These are phyloP conservation scores for Empidonax traillii DNA, from an alignment of 2,113 vertebrate species.

Conservation along the genomic window DNA sequence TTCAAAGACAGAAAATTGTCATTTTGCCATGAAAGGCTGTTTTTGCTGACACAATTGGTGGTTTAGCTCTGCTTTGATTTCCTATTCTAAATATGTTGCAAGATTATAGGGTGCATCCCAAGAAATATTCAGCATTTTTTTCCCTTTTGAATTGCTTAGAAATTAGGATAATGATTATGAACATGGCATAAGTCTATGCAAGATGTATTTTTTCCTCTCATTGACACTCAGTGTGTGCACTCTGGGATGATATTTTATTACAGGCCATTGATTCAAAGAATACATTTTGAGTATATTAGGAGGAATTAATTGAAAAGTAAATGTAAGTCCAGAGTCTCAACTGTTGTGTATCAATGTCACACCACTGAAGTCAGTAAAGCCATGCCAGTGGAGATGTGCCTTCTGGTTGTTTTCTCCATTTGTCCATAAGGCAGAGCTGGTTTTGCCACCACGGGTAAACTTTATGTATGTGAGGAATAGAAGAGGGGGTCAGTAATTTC, in stretches of 20 bases:
- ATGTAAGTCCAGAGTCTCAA: neutral
- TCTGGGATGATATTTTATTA: slow-evolving; percentile 3
- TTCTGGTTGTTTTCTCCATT: neutral
- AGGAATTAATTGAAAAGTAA: neutral
- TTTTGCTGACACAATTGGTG: slow-evolving; percentile 62
- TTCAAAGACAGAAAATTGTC: slow-evolving; percentile 66
- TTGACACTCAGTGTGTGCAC: neutral
- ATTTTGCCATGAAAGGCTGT: slow-evolving; percentile 61
- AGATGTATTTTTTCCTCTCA: neutral
- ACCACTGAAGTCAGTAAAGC: neutral
- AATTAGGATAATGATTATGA: slow-evolving; percentile 51
- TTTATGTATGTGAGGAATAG: neutral
- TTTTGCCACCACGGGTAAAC: neutral
- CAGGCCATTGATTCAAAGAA: neutral
- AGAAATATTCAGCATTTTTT: slow-evolving; percentile 58
- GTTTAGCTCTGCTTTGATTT: slow-evolving; percentile 57
- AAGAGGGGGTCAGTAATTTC: neutral
- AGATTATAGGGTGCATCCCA: slow-evolving; percentile 63
- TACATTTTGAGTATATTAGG: slow-evolving; percentile 3
- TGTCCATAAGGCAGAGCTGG: neutral
- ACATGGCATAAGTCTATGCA: neutral
- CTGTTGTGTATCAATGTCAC: neutral
- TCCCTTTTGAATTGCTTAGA: slow-evolving; percentile 50
- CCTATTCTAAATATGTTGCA: slow-evolving; percentile 64
- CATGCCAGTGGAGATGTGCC: neutral